Conservation (phyloP, 2,113 vertebrate genomes). For the Danio rerio region DNA sequence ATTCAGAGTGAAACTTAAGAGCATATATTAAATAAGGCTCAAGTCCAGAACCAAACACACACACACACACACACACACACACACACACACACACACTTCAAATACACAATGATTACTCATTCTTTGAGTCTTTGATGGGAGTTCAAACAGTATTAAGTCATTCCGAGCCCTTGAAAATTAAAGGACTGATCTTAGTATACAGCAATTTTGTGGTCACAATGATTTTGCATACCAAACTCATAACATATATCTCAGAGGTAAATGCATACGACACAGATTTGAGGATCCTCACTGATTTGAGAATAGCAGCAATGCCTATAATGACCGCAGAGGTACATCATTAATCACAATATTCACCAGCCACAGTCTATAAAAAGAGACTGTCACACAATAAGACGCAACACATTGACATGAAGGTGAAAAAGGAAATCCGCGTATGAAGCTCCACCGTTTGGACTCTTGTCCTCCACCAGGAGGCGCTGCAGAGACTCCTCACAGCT, state of each 20-base stretch:
- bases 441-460: slow-evolving; percentile 79
- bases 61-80: neutral
- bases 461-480: slow-evolving; percentile 79
- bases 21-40: slow-evolving; percentile 4
- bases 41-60: neutral
- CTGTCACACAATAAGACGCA: slow-evolving; percentile 70
- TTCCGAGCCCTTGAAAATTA: slow-evolving; percentile 13
- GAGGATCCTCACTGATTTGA: neutral
- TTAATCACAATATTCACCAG: neutral
- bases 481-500: slow-evolving; percentile 75
- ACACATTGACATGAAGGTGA: slow-evolving; percentile 77
- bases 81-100: slow-evolving; percentile 11
- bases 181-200: neutral
- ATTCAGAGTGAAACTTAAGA: neutral
- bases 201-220: neutral
- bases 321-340: neutral
- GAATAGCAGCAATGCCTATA: neutral
- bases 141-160: neutral
- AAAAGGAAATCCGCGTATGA: slow-evolving; percentile 81
- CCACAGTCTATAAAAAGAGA: neutral
- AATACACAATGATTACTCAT: neutral
- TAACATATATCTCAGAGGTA: neutral
- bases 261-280: neutral
- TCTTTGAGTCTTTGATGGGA: neutral
- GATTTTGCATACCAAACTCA: neutral